Evolutionary conservation across 1,140 invertebrate genomes (phyloP).

Genomic region (Sipha flava): DNA sequence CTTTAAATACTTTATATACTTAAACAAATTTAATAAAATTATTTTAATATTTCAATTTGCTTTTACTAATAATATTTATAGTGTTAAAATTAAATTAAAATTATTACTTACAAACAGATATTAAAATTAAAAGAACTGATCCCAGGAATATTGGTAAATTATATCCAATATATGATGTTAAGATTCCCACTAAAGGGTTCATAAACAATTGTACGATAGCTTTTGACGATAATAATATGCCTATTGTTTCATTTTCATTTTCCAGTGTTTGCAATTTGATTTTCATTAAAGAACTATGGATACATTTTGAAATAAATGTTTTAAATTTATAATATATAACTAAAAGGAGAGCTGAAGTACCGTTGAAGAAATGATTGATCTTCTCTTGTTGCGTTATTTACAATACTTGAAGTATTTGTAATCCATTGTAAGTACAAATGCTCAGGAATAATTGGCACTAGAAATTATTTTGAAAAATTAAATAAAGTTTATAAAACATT

Average conservation of each 20-base stretch:
- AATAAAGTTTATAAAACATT: too few species aligned
- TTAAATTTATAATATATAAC: background rate
- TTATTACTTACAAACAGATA: conserved; percentile 62
- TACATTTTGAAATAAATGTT: background rate
- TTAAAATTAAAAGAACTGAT: conserved; percentile 68
- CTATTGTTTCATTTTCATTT: conserved; percentile 56
- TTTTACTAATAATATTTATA: too few species aligned
- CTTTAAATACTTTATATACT: too few species aligned
- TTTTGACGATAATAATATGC: conserved; percentile 75
- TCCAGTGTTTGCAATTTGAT: conserved; percentile 33
- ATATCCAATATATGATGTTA: conserved; percentile 64
- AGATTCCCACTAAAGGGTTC: conserved; percentile 70
- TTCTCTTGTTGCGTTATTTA: background rate
- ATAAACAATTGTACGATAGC: conserved; percentile 74
- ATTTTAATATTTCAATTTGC: too few species aligned
- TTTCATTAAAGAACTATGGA: background rate
- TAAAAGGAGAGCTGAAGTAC: background rate
- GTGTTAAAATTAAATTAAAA: too few species aligned
- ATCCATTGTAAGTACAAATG: conserved; percentile 6
- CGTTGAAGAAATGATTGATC: background rate
- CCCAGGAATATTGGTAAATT: conserved; percentile 73
- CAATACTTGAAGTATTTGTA: background rate
- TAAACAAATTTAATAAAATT: too few species aligned
- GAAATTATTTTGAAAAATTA: background rate
- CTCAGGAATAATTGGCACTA: conserved; percentile 22